These are phyloP conservation scores for Vicugna pacos DNA, from an alignment of 2,113 vertebrate genomes.

Conservation along the genomic window DNA sequence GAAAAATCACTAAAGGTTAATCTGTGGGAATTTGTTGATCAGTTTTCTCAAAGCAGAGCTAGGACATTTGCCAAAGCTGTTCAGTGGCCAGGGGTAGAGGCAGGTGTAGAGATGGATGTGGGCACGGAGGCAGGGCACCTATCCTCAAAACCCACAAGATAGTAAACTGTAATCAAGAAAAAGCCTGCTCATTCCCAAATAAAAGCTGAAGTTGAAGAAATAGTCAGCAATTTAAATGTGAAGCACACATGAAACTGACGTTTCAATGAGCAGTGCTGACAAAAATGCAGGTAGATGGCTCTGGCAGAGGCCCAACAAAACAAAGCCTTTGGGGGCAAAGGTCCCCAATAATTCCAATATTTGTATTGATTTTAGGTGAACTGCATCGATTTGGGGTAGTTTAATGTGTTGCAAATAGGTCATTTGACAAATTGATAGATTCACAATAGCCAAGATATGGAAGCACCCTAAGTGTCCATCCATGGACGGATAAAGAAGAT, in stretches of 20 bases:
- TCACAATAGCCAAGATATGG: not conserved
- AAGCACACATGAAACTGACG: not conserved
- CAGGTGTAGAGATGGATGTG: not conserved
- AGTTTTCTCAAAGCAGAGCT: not conserved
- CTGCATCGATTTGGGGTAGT: not conserved
- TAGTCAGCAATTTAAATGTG: not conserved
- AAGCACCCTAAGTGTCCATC: not conserved
- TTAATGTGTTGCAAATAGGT: not conserved
- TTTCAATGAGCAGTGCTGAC: not conserved
- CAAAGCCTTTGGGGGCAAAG: not conserved
- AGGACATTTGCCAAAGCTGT: not conserved
- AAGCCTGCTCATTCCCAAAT: not conserved
- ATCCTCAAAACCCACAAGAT: not conserved
- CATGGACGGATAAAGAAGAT: not conserved
- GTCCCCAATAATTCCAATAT: not conserved
- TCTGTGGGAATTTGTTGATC: not conserved
- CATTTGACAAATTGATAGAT: not conserved
- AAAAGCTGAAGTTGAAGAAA: not conserved
- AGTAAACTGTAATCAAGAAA: not conserved
- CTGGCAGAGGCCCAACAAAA: not conserved
- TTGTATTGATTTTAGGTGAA: not conserved
- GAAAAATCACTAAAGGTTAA: constrained; percentile 12
- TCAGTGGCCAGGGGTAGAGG: not conserved
- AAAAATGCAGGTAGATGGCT: not conserved
- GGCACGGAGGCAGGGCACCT: not conserved